Evolutionary conservation across 1,140 invertebrate species (phyloP), one percentile per base, ranked within the genome.

Genomic region (Trissolcus basalis): DNA sequence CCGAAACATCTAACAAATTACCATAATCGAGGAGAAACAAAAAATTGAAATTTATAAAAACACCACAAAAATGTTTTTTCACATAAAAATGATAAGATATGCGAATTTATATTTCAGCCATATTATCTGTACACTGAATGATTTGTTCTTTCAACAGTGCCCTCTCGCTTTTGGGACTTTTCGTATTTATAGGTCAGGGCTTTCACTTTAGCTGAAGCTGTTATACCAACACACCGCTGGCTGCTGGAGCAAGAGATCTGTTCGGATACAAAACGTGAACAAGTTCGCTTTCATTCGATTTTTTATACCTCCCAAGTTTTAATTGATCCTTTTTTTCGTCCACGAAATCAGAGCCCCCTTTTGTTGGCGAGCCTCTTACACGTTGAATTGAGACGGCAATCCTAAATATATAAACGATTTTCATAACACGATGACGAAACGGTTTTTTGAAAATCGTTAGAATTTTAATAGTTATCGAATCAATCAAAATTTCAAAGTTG

Each of bases 121-220:
- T 16, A 13, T 70, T 71, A 61, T 58, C 63, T 63, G 56, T 36
- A 53, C 33, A 43, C 36, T 43, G 58, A 64, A 65, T 64, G 55
- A 58, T 59, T 59, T 13, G 58, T 44, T 69, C 56, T 77, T 79
- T 67, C 53, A 58, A 58, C 67, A 67, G 61, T 43, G 58, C 16
- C 48, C 55, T 59, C 64, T 71, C 60, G 75, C 58, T 73, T 80
- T 80, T 76, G 69, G 79, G 69, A 76, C 76, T 80, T 78, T 78
- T 78, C 65, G 65, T 69, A 67, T 69, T 80, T 77, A 65, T 80
- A 74, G 79, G 79, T 80, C 79, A 80, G 77, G 72, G 79, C 79
- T 80, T 80, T 80, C 79, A 80, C 79, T 80, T 80, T 75, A 59
- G 76, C 64, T 50, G 63, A n/a, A 54, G 33, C 44, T 54, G 50